Conservation (phyloP, 2,888 invertebrate genomes). For the Euzophera pinguis region DNA sequence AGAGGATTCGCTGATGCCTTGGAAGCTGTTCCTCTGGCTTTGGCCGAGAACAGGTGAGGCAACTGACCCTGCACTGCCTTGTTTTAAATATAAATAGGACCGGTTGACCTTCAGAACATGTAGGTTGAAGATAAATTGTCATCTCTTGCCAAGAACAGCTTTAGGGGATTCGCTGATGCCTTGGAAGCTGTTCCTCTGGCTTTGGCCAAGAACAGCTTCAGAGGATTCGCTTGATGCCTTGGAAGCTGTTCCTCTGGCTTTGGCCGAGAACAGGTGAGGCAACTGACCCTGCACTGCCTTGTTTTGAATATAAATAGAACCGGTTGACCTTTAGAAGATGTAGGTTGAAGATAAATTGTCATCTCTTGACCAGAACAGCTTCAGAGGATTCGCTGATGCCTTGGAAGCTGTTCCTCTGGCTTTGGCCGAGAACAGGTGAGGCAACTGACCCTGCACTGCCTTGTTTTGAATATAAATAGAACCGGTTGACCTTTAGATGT, state of each 20-base stretch:
- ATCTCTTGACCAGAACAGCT: conserved; percentile 98
- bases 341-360: conserved; percentile 93
- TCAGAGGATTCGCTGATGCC: conserved; percentile 96
- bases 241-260: conserved; percentile 93
- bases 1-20: conserved; percentile 97
- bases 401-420: conserved; percentile 97
- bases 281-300: neutral
- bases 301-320: too few species aligned
- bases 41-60: conserved; percentile 91
- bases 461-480: too few species aligned
- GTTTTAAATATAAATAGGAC: too few species aligned
- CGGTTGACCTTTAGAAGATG: too few species aligned
- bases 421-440: conserved; percentile 92
- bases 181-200: conserved; percentile 97
- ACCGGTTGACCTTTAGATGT: too few species aligned
- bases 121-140: conserved; percentile 87
- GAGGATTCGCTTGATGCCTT: conserved; percentile 93
- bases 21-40: conserved; percentile 95
- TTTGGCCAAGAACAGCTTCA: conserved; percentile 97
- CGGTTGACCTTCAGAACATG: too few species aligned
- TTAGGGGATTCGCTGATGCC: conserved; percentile 96
- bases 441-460: neutral
- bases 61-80: neutral
- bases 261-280: conserved; percentile 91
- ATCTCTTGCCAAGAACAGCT: conserved; percentile 98